Evolutionary conservation across 2,888 invertebrate species (phyloP), one percentile per base, ranked within the genome.

Genomic region (Nomada hirtipes): DNA sequence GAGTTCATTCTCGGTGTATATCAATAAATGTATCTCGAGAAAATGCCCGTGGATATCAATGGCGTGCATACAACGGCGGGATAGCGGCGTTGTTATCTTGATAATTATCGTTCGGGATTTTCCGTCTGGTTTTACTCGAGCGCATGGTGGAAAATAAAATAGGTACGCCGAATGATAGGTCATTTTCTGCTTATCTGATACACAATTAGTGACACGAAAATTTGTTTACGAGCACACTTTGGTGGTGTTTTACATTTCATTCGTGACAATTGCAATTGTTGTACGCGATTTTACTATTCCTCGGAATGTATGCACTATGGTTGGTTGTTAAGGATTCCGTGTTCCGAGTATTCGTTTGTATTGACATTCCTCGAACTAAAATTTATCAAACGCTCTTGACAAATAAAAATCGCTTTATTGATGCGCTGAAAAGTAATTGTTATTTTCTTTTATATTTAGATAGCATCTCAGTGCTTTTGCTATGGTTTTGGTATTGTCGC

Each of bases 81-180:
- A 79, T 75, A 60, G 74, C 60, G 60, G 61, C 47, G 60, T 4
- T 50, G 75, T 72, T 82, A 78, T 75, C 80, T 79, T 67, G 69
- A 86, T 84, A 82, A 76, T 52, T 71, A 83, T 86, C 79, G 67
- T 76, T 67, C 71, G 83, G 63, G 82, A 83, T 87, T 85, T 85
- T 79, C 87, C 79, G 63, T 74, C 69, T 60, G 77, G 67, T 78
- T 82, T 83, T 61, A 64, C 60, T 60, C 52, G 29, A 68, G 55
- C 60, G 80, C 67, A 64, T 65, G 20, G 69, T 64, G 50, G 18
- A 70, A 59, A 70, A 74, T 64, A 70, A 69, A 60, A 65, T 53
- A 60, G 36, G 36, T 36, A 36, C 11, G 15, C 50, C 52, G 20
- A 81, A 60, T 20, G 55, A 47, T 57, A 36, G 61, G 47, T 61